Conservation (phyloP, 2,888 invertebrate genomes). For the Colostygia pectinataria region DNA sequence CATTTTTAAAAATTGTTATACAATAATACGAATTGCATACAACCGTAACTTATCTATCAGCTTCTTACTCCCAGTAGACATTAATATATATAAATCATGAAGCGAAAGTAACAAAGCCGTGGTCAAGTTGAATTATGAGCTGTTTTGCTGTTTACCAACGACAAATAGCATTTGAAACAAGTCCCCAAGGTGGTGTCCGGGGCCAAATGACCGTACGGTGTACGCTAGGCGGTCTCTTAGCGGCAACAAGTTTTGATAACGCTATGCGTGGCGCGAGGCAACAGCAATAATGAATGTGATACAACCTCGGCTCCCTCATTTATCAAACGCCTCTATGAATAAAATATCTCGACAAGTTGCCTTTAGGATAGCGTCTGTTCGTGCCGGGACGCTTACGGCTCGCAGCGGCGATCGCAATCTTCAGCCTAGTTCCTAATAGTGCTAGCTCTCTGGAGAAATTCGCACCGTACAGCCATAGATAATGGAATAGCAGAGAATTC, state of each 20-base stretch:
- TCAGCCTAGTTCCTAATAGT: constrained; percentile 58
- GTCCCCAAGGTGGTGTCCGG: constrained; percentile 61
- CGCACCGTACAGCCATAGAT: constrained; percentile 44
- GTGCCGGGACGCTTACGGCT: constrained; percentile 68
- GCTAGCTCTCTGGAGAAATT: constrained; percentile 65
- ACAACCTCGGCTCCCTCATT: constrained; percentile 71
- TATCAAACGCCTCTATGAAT: constrained; percentile 77
- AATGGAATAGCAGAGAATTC: constrained; percentile 1
- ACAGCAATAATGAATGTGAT: constrained; percentile 78
- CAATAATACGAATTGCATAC: constrained; percentile 49
- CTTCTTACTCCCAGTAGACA: constrained; percentile 39
- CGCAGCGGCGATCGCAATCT: constrained; percentile 67
- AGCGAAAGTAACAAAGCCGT: constrained; percentile 61
- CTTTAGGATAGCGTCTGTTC: constrained; percentile 69
- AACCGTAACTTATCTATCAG: constrained; percentile 51
- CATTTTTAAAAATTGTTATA: constrained; percentile 21
- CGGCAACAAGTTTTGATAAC: constrained; percentile 79
- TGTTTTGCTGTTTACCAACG: constrained; percentile 65
- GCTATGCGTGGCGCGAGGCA: constrained; percentile 68
- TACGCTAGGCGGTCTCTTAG: constrained; percentile 58
- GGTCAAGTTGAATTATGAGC: constrained; percentile 64
- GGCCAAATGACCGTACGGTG: constrained; percentile 51
- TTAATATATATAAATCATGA: constrained; percentile 53
- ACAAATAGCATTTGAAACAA: constrained; percentile 68
- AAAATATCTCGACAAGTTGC: constrained; percentile 73